Conservation (phyloP, 2,888 invertebrate genomes). For the Sthenelais limicola region DNA sequence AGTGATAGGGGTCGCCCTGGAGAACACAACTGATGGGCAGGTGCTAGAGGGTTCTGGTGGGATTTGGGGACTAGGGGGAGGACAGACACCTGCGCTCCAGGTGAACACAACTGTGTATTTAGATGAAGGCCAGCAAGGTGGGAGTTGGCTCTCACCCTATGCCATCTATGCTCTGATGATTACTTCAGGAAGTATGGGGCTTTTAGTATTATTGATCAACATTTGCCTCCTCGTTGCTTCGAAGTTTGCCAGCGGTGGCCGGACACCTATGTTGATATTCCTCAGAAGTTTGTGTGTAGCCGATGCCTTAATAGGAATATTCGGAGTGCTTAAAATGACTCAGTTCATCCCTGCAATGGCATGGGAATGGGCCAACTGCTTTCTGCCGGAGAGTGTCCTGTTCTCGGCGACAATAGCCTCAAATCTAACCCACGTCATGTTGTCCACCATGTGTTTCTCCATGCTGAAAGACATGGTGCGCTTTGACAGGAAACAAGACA, state of each 20-base stretch:
- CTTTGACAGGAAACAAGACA: conserved; percentile 56
- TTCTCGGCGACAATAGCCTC: conserved; percentile 59
- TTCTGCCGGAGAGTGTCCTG: conserved; percentile 64
- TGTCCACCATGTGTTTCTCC: conserved; percentile 59
- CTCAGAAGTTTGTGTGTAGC: conserved; percentile 60
- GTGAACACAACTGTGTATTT: no score
- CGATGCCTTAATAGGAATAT: conserved; percentile 60
- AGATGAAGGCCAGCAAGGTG: no score
- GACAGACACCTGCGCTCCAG: no score
- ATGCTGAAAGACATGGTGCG: conserved; percentile 55
- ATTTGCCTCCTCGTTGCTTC: conserved; percentile 52
- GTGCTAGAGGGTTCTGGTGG: no score
- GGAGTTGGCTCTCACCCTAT: no score
- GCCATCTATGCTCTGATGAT: no score
- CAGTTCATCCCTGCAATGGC: conserved; percentile 53
- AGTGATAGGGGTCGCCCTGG: no score
- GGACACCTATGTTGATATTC: conserved; percentile 62
- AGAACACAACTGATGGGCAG: no score
- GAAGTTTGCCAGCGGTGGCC: conserved; percentile 57
- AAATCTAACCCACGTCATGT: conserved; percentile 56
- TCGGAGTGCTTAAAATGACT: conserved; percentile 59
- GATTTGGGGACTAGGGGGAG: no score
- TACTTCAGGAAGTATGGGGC: no score
- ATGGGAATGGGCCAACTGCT: conserved; percentile 55
- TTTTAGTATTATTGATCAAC: no score